Conservation (phyloP, 1,140 invertebrate genomes). For the Sycophila sp. region DNA sequence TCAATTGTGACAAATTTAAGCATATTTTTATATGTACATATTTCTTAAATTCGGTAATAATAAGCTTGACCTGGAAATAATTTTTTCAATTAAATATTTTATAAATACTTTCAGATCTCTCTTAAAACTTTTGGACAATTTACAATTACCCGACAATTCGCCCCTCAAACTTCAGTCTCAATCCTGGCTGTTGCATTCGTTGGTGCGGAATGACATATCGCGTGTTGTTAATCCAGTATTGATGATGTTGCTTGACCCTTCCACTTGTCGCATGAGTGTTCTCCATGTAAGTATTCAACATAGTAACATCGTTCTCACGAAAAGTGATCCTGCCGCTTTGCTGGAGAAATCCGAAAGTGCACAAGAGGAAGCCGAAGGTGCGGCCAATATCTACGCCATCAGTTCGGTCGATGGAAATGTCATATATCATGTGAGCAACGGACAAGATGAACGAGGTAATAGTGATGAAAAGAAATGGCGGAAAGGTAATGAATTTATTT, state of each 20-base stretch:
- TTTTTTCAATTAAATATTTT: conserved; percentile 54
- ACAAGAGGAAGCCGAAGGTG: conserved; percentile 64
- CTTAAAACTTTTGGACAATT: conserved; percentile 81
- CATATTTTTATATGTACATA: too few species aligned
- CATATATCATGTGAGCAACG: conserved; percentile 81
- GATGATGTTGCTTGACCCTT: conserved; percentile 81
- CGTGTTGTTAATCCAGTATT: conserved; percentile 84
- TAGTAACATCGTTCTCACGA: conserved; percentile 68
- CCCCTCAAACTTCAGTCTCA: conserved; percentile 77
- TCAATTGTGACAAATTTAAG: too few species aligned
- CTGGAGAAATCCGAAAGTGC: conserved; percentile 57
- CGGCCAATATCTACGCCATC: conserved; percentile 83
- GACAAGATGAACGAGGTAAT: conserved; percentile 54
- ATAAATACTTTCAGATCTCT: conserved; percentile 68
- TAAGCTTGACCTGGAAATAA: too few species aligned
- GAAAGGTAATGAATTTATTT: conserved; percentile 11
- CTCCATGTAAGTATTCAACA: conserved; percentile 83
- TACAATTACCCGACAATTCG: conserved; percentile 74
- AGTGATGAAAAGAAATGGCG: conserved; percentile 44
- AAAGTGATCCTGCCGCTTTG: conserved; percentile 55
- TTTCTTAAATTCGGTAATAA: too few species aligned
- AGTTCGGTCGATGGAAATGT: conserved; percentile 88
- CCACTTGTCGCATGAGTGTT: conserved; percentile 86
- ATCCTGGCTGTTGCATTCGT: conserved; percentile 77
- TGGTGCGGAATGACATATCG: conserved; percentile 81